phyloP scores from a whole-genome alignment of 37 sponge, comb jelly and placozoan genomes.

The Petrosia ficiformis region DNA sequence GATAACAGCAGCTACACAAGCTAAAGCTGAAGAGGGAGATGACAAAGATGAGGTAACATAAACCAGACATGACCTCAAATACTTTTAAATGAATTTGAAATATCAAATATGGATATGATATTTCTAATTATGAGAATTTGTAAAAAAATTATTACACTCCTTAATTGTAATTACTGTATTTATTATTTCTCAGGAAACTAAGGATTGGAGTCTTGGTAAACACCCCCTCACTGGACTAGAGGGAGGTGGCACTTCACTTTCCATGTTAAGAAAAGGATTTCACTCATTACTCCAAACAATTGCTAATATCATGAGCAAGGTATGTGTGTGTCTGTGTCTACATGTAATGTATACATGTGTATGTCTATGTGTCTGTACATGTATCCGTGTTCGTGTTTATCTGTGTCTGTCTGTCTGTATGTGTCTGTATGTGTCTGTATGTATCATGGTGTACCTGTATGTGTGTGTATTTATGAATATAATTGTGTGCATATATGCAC shows the following conservation, averaged over 20 bases:
- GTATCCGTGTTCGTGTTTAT: too few species aligned
- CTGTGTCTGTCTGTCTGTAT: too few species aligned
- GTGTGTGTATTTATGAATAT: too few species aligned
- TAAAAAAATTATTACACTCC: neutral
- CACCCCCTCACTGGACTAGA: slow-evolving; percentile 77
- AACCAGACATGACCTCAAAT: too few species aligned
- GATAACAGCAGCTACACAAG: slow-evolving; percentile 38
- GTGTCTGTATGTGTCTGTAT: too few species aligned
- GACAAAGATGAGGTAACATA: slow-evolving; percentile 58
- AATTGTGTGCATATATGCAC: neutral
- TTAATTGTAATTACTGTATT: neutral
- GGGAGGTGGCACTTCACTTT: slow-evolving; percentile 62
- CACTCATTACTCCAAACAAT: slow-evolving; percentile 72
- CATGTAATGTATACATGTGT: too few species aligned
- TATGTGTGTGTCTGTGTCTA: slow-evolving; percentile 1
- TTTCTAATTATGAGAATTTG: slow-evolving; percentile 35
- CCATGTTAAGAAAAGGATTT: slow-evolving; percentile 58
- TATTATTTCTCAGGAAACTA: slow-evolving; percentile 17
- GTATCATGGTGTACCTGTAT: too few species aligned
- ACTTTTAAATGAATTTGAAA: too few species aligned
- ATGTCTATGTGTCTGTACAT: slow-evolving; percentile 3
- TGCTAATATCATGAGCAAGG: slow-evolving; percentile 69
- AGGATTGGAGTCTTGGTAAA: slow-evolving; percentile 52
- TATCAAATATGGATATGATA: slow-evolving; percentile 16
- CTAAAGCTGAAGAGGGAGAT: slow-evolving; percentile 38